These are phyloP conservation scores for Pseudomyrmex flavicornis DNA, from an alignment of 1,140 invertebrate genomes.

Conservation along the genomic window DNA sequence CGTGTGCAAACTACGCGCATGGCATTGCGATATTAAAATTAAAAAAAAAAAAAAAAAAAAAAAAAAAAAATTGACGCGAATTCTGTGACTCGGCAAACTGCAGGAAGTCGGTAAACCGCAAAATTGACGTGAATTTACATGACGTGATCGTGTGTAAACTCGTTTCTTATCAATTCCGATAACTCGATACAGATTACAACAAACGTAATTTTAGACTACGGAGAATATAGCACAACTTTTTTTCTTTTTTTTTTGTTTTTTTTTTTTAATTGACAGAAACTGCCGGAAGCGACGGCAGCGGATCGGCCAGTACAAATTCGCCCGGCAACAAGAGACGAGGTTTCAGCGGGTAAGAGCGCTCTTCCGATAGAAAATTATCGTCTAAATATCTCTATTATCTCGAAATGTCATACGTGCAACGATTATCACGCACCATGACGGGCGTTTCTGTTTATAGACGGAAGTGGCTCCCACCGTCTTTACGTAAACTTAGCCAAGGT, in stretches of 20 bases:
- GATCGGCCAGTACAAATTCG: constrained; percentile 87
- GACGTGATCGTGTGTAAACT: background rate
- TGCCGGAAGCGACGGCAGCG: constrained; percentile 85
- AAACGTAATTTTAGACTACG: background rate
- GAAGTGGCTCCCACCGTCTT: constrained; percentile 96
- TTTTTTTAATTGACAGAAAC: constrained; percentile 83
- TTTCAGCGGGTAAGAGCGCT: constrained; percentile 91
- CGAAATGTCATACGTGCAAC: constrained; percentile 60
- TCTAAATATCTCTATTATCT: constrained; percentile 29
- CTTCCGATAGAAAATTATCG: constrained; percentile 58
- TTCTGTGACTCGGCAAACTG: background rate
- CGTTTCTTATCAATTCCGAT: constrained; percentile 51
- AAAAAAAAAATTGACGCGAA: background rate
- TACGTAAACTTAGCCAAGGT: constrained; percentile 95
- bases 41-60: background rate
- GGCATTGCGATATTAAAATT: background rate
- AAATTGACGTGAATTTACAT: background rate
- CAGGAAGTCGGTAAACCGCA: constrained; percentile 41
- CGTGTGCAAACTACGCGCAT: too few species aligned
- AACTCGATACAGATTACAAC: background rate
- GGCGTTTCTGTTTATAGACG: constrained; percentile 85
- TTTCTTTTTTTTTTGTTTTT: too few species aligned
- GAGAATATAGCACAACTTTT: too few species aligned
- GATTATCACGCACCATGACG: constrained; percentile 65
- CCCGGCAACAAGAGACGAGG: constrained; percentile 92